Evolutionary conservation across 2,888 invertebrate genomes (phyloP), one percentile per base, ranked within the genome.

Genomic region (Rhagophthalmus giganteus): DNA sequence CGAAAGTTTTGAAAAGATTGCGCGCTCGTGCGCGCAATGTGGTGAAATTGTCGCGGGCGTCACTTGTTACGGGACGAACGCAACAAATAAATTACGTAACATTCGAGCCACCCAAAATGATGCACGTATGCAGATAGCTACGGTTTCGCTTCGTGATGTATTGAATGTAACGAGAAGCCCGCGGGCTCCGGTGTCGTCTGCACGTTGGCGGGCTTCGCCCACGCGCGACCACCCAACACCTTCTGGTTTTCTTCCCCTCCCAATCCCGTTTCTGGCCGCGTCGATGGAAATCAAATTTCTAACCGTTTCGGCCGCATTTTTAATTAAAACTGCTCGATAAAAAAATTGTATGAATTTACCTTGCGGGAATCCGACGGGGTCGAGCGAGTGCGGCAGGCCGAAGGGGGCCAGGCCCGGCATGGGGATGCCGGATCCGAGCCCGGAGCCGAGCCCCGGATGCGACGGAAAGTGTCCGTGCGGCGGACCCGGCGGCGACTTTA

Each of bases 341-440:
- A 31, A 32, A 41, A 33, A 44, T 30, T 38, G 31, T 26, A 20
- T 32, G 9, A 59, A 63, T 60, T 71, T 72, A 74, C 74, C 74
- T 73, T 71, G 73, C 42, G 71, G 68, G 52, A 69, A 74, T 2
- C 69, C 66, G 7, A 71, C 69, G n/a, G 71, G 64, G 10, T 73
- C 72, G 57, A 72, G 49, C n/a, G 68, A 61, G 48, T 73, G 73
- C 2, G 69, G 60, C 7, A 74, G 56, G 2, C 69, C 69, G 54
- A 73, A 74, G 0, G 69, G 68, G 2, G 65, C 62, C 16, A 74
- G 49, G 4, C 62, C 63, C 2, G 72, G 64, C 69, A 72, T 70
- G 3, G 70, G 65, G 62, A 70, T 67, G 8, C 62, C 56, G 30
- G 68, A 62, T 9, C 64, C 57, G 7, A 70, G 39, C 8, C 68